Evolutionary conservation across 2,113 vertebrate species (phyloP).

Genomic region (Martes martes): DNA sequence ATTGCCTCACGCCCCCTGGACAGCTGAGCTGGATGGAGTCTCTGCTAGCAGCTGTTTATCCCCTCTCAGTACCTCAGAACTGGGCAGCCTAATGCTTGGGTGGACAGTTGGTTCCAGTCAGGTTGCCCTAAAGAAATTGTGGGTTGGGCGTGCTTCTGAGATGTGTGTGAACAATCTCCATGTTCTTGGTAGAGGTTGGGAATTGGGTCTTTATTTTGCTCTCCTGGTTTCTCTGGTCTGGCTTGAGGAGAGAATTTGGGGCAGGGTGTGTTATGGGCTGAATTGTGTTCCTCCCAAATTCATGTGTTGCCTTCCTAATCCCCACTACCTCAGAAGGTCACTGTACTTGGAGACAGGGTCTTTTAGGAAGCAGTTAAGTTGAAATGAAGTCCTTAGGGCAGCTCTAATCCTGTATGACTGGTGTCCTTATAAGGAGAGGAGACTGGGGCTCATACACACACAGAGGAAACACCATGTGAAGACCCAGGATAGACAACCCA

Average conservation of each 20-base stretch:
- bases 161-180: neutral
- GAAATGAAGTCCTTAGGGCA: neutral
- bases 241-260: neutral
- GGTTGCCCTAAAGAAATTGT: neutral
- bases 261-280: neutral
- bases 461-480: neutral
- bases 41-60: neutral
- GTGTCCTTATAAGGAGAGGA: neutral
- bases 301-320: neutral
- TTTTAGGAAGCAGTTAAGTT: neutral
- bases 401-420: neutral
- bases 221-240: neutral
- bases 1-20: neutral
- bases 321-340: neutral
- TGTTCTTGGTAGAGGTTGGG: neutral
- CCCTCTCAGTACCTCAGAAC: neutral
- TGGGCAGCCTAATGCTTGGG: too few species aligned
- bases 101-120: neutral
- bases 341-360: neutral
- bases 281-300: neutral
- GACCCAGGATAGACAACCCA: neutral
- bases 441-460: neutral
- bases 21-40: neutral
- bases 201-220: neutral
- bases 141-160: neutral